Base-by-base conservation (phyloP, 2,113 vertebrate species). In the Siphamia tubifer region DNA sequence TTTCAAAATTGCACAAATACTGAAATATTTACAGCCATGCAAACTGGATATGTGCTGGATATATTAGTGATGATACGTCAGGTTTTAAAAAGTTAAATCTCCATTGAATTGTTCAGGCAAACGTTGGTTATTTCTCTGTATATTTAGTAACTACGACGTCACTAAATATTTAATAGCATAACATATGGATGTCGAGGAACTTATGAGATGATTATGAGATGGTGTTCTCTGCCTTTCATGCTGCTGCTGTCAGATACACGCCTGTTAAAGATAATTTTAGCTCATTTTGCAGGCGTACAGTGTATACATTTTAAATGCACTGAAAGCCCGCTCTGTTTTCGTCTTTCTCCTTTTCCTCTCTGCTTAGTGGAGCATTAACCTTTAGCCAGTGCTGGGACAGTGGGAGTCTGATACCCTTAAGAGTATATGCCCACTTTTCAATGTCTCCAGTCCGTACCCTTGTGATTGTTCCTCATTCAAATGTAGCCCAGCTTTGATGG, bases 361-460 rank as follows among this genome's bases (percentile, higher is more conserved):
- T 79, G 80, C 75, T 68, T 64, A 74, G 74, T 40, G 10, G 25
- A 65, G 67, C 66, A 86, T 90, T 87, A 88, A 87, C 82, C 80
- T 86, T 87, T 88, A 63, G 74, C 74, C 57, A 54, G 49, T 74
- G 89, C 44, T 79, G 81, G 74, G 72, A 60, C 38, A 0, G 36
- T 47, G 82, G 83, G 85, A 89, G 43, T 60, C 43, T 53, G 68
- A 43, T 71, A 58, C 31, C 70, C 24, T 56, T 66, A 68, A 54
- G 60, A 45, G 35, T n/a, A 72, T 42, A 43, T 71, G 53, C 51
- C 40, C 45, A 38, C 24, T 63, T 67, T 74, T 51, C 51, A 53
- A 58, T 28, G 44, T 74, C 64, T 75, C 40, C 6, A 55, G 68
- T 55, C 66, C 65, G 72, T 40, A 62, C 56, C 66, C 67, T 51